A percentile compares a stretch with the other conserved stretches of the same genome.
Evolutionary conservation across 2,797 vertebrate species (phyloP).

Genomic region (Melanitta fusca): DNA sequence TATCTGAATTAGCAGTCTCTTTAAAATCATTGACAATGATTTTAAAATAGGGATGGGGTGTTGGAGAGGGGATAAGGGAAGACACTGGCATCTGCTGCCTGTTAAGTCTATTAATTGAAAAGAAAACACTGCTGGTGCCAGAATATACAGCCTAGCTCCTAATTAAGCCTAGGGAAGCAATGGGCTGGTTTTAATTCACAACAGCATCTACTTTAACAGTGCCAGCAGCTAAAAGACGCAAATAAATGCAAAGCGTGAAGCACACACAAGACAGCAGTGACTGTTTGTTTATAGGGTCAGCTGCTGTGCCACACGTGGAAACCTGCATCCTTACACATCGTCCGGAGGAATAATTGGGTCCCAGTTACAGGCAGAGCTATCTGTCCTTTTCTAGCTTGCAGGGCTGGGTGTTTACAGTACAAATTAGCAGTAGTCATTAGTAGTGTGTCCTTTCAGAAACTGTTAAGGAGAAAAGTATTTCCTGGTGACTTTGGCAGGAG

Average conservation of each 20-base stretch:
- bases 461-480: background rate
- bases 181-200: slow-evolving; percentile 72
- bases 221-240: slow-evolving; percentile 42
- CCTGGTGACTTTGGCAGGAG: background rate
- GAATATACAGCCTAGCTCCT: slow-evolving; percentile 63
- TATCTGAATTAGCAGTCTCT: background rate
- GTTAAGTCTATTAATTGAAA: slow-evolving; percentile 70
- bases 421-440: background rate
- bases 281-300: slow-evolving; percentile 33
- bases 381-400: background rate
- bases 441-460: background rate
- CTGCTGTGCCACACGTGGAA: background rate
- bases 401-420: background rate
- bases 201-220: slow-evolving; percentile 53
- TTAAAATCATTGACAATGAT: background rate
- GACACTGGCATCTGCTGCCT: slow-evolving; percentile 61
- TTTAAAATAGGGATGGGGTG: slow-evolving; percentile 6
- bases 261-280: background rate
- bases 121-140: slow-evolving; percentile 70
- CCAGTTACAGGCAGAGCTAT: background rate
- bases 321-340: background rate
- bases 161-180: slow-evolving; percentile 67
- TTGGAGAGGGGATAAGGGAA: slow-evolving; percentile 21
- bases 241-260: slow-evolving; percentile 60
- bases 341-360: slow-evolving; percentile 18